Percentiles rank a stretch among this genome's conserved stretches.
These are phyloP conservation scores for Takifugu ocellatus DNA, from an alignment of 2,797 vertebrate species.

Conservation along the genomic window DNA sequence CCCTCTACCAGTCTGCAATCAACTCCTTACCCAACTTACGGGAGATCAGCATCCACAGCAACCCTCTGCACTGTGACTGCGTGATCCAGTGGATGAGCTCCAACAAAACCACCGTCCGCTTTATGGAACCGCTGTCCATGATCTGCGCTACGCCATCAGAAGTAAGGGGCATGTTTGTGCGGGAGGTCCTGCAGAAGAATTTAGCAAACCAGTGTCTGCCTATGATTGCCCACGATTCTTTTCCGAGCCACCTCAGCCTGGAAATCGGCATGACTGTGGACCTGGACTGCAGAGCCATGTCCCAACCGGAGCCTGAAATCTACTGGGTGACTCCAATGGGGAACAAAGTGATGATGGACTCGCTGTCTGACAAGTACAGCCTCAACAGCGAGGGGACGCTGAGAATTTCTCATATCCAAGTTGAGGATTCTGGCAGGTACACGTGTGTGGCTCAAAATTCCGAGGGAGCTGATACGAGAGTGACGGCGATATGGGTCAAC, in stretches of 20 bases:
- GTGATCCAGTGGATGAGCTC: constrained; percentile 94
- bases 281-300: constrained; percentile 92
- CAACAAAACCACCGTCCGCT: constrained; percentile 90
- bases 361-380: constrained; percentile 86
- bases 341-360: constrained; percentile 86
- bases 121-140: constrained; percentile 97
- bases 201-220: constrained; percentile 88
- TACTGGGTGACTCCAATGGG: constrained; percentile 97
- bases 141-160: constrained; percentile 89
- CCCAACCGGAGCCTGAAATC: constrained; percentile 93
- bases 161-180: constrained; percentile 84
- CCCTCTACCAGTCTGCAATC: constrained; percentile 89
- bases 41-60: constrained; percentile 96
- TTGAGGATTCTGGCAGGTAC: constrained; percentile 91
- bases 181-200: constrained; percentile 83
- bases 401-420: constrained; percentile 83
- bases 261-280: constrained; percentile 84
- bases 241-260: constrained; percentile 87
- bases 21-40: constrained; percentile 91
- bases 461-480: constrained; percentile 90
- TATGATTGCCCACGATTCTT: constrained; percentile 89
- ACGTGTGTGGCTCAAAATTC: constrained; percentile 93
- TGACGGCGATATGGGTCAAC: constrained; percentile 87
- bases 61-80: constrained; percentile 91
- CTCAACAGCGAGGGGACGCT: constrained; percentile 88